Percentiles rank a stretch among this genome's conserved stretches.
phyloP scores from a whole-genome alignment of 2,797 vertebrate species.

The Labroides dimidiatus region DNA sequence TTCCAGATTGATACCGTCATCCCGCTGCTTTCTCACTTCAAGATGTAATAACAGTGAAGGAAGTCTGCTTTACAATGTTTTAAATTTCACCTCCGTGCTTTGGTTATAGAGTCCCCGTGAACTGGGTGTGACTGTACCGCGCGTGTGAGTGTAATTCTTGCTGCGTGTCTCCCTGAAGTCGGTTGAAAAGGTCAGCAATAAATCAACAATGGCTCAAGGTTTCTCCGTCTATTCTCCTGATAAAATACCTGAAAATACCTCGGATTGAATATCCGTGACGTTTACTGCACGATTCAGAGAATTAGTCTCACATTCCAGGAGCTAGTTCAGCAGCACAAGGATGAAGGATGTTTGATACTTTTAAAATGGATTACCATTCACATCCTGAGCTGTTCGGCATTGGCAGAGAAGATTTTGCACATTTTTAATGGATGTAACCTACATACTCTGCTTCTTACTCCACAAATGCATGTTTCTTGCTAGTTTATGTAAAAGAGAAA shows the following conservation, averaged over 20 bases:
- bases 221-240: constrained; percentile 10
- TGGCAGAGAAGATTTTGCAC: too few species aligned
- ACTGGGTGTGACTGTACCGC: not conserved
- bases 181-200: constrained; percentile 10
- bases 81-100: not conserved
- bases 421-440: too few species aligned
- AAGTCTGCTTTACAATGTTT: not conserved
- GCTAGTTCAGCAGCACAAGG: not conserved
- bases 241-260: constrained; percentile 4
- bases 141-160: not conserved
- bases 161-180: not conserved
- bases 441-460: too few species aligned
- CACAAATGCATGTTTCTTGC: too few species aligned
- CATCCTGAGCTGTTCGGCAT: too few species aligned
- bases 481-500: too few species aligned
- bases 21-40: not conserved
- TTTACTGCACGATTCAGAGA: not conserved
- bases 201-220: constrained; percentile 18
- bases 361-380: too few species aligned
- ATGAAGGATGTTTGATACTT: too few species aligned
- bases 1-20: constrained; percentile 23
- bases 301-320: not conserved
- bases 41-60: not conserved
- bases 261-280: not conserved
- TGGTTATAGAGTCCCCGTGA: not conserved